phyloP scores from a whole-genome alignment of 2,888 invertebrate genomes.

The Anaspis maculata region DNA sequence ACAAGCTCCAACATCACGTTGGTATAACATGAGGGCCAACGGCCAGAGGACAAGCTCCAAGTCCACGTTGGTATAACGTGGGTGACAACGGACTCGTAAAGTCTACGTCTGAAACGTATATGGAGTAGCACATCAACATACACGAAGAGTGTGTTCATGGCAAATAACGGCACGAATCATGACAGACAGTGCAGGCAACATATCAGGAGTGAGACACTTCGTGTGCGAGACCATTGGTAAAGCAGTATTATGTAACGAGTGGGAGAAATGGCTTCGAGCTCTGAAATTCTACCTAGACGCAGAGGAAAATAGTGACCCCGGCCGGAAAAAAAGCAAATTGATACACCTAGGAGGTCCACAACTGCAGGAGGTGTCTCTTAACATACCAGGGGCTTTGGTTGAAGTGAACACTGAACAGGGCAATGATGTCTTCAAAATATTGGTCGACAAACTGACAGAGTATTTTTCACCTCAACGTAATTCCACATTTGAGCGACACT shows the following conservation, averaged over 20 bases:
- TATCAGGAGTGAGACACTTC: slow-evolving; percentile 19
- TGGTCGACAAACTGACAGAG: slow-evolving; percentile 20
- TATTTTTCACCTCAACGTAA: slow-evolving; percentile 27
- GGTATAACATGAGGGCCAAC: too few species aligned
- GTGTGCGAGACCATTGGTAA: slow-evolving; percentile 20
- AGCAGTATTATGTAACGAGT: slow-evolving; percentile 18
- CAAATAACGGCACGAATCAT: too few species aligned
- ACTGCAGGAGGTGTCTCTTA: slow-evolving; percentile 23
- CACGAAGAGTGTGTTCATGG: too few species aligned
- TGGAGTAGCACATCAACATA: too few species aligned
- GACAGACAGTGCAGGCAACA: too few species aligned
- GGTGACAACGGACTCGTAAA: too few species aligned
- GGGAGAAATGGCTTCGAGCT: slow-evolving; percentile 23
- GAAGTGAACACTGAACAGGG: slow-evolving; percentile 6
- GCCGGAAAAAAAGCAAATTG: slow-evolving; percentile 23
- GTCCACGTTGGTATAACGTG: too few species aligned
- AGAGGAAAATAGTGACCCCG: slow-evolving; percentile 19
- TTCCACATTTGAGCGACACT: slow-evolving; percentile 28
- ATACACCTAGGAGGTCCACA: slow-evolving; percentile 23
- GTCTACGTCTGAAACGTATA: too few species aligned
- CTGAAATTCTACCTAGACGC: slow-evolving; percentile 21
- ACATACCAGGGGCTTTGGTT: slow-evolving; percentile 21
- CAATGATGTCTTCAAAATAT: slow-evolving; percentile 21
- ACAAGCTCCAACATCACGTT: too few species aligned
- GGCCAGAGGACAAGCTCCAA: too few species aligned